Evolutionary conservation across 2,113 vertebrate species (phyloP).

Genomic region (Gopherus evgoodei): DNA sequence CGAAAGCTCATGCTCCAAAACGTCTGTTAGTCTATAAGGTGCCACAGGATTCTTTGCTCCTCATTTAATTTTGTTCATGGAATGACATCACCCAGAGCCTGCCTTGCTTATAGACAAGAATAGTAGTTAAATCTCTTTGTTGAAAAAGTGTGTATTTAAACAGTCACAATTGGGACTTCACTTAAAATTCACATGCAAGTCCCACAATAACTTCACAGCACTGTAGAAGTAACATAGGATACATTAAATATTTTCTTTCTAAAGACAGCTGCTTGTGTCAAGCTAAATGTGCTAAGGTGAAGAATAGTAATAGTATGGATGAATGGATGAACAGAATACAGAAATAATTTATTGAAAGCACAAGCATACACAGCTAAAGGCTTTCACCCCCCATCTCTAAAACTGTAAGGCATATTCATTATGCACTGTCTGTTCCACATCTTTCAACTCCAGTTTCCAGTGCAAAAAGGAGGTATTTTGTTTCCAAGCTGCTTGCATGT

Average conservation of each 20-base stretch:
- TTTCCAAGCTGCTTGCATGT: background rate
- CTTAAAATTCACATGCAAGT: slow-evolving; percentile 3
- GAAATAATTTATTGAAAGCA: background rate
- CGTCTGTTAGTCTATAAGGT: too few species aligned
- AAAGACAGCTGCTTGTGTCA: background rate
- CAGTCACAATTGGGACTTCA: background rate
- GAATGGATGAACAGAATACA: background rate
- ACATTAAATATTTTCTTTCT: rapidly evolving
- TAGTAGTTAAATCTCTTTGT: background rate
- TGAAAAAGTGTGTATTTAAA: background rate
- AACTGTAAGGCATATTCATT: background rate
- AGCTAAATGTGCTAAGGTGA: background rate
- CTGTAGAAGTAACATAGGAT: background rate
- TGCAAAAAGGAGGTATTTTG: background rate
- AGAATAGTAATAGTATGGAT: background rate
- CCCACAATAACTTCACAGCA: background rate
- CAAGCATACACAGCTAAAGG: background rate
- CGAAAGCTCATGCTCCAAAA: too few species aligned
- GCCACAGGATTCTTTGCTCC: too few species aligned
- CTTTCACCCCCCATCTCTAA: background rate
- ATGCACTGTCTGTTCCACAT: background rate
- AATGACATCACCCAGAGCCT: background rate
- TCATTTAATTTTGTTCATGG: background rate
- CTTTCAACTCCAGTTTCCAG: background rate
- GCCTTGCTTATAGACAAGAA: background rate